phyloP scores from a whole-genome alignment of 2,113 vertebrate genomes.

The Galeopterus variegatus region DNA sequence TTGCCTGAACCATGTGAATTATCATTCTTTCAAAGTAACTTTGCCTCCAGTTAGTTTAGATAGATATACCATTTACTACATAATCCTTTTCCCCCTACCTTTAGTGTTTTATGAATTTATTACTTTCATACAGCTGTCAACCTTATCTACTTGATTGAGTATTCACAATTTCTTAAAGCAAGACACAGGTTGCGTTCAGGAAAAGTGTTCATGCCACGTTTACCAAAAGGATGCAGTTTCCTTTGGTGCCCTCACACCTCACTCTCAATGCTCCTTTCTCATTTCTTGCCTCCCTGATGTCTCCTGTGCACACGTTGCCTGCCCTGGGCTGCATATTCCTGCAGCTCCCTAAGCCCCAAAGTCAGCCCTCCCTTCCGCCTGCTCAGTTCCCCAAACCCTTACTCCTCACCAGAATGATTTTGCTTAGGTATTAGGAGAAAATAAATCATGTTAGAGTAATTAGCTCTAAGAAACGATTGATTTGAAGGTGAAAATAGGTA shows the following conservation, averaged over 20 bases:
- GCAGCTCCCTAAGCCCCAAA: background rate
- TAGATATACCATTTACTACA: background rate
- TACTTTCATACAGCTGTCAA: background rate
- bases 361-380: background rate
- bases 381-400: background rate
- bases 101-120: background rate
- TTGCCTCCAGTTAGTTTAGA: conserved; percentile 12
- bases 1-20: background rate
- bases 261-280: background rate
- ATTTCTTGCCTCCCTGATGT: background rate
- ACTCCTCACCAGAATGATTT: background rate
- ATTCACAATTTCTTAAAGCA: background rate
- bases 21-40: conserved; percentile 19
- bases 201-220: background rate
- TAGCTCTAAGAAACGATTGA: background rate
- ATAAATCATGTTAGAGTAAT: background rate
- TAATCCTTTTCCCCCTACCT: background rate
- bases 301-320: accelerated
- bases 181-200: background rate
- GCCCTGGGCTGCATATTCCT: background rate
- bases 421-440: background rate
- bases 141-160: background rate
- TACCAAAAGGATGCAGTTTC: background rate
- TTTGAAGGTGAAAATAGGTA: background rate
- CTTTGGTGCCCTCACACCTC: background rate